phyloP scores from a whole-genome alignment of 2,797 vertebrate genomes.

The Epinephelus awoara region DNA sequence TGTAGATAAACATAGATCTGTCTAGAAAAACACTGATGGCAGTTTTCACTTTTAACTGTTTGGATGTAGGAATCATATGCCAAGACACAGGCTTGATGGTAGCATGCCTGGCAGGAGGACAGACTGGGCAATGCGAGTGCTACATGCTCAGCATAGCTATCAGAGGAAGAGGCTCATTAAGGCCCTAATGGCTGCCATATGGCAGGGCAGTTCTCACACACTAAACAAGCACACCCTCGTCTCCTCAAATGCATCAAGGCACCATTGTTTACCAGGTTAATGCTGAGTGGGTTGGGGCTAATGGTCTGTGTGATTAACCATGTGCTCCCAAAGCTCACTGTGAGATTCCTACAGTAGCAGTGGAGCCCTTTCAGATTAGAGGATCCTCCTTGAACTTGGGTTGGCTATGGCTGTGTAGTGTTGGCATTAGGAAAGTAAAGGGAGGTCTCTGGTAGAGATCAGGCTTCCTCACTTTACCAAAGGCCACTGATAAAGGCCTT shows the following conservation, averaged over 20 bases:
- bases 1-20: background rate
- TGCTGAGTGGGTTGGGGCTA: conserved; percentile 48
- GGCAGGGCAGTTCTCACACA: conserved; percentile 55
- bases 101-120: conserved; percentile 30
- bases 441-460: background rate
- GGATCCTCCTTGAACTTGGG: conserved; percentile 31
- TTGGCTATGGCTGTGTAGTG: background rate
- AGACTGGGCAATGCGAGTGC: conserved; percentile 22
- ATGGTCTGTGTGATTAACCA: conserved; percentile 64
- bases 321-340: conserved; percentile 46
- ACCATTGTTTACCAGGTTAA: conserved; percentile 66
- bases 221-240: conserved; percentile 61
- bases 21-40: conserved; percentile 4
- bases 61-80: conserved; percentile 28
- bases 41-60: conserved; percentile 23
- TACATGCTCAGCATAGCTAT: conserved; percentile 64
- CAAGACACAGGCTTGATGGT: conserved; percentile 34
- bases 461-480: background rate
- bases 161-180: conserved; percentile 73
- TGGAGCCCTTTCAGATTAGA: conserved; percentile 15
- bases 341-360: conserved; percentile 55
- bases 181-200: conserved; percentile 71
- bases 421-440: conserved; percentile 9
- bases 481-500: conserved; percentile 4
- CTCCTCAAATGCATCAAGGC: conserved; percentile 53